Base-by-base conservation (phyloP, 2,113 vertebrate species). In the Pangasianodon hypophthalmus region DNA sequence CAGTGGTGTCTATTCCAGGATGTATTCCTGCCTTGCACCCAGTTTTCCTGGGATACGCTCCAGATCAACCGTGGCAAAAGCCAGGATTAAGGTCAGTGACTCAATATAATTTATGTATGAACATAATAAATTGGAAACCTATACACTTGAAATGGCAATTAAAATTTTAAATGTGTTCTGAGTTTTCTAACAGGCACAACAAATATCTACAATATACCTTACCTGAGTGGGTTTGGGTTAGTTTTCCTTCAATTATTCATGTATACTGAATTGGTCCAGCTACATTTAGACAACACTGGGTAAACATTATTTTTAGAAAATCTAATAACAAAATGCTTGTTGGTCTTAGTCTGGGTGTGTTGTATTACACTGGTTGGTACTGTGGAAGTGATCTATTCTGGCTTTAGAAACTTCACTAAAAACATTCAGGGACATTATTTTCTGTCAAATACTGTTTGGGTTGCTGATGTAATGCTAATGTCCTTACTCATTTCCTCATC, bases 391-490 rank as follows among this genome's bases (percentile, higher is more conserved):
- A 81, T 8, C 48, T 48, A 16, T 82, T 82, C 80, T n/a, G 9
- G 26, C 79, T 82, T 37, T 26, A 21, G 32, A 44, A 84, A 21
- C 19, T 58, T 56, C 8, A 58, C 21, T 26, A 26, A 37, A 81
- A 56, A 18, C 16, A 37, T 83, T 82, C 46, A 32, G 16, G 8
- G 11, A 29, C 16, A 37, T 56, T 82, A 24, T 82, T 16, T 56
- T 82, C n/a, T 56, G 80, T 21, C n/a, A 83, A 56, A 83, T 83
- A 8, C 52, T 58, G 52, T 83, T 37, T 83, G 2, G 6, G n/a
- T 83, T 83, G 80, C 80, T 83, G n/a, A 41, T 84, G 10, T 56
- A 56, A 82, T 56, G 18, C 80, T 82, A 82, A 82, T 58, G 52
- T 56, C 50, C 52, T 37, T 6, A 56, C 8, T 56, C 50, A 56